phyloP scores from a whole-genome alignment of 2,113 vertebrate species.

The Heliornis fulica region DNA sequence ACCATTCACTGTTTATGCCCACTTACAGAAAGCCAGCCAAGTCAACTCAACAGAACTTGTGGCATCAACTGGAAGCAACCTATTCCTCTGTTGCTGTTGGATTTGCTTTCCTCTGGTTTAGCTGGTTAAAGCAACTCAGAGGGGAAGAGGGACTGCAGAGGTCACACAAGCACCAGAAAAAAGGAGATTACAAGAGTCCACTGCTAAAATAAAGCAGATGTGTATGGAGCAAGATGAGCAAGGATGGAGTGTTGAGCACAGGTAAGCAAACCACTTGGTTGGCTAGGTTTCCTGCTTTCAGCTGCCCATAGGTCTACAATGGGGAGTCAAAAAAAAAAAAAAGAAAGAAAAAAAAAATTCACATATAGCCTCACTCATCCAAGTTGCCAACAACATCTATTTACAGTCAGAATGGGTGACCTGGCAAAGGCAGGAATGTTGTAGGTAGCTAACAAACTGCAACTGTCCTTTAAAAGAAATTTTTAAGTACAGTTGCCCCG shows the following conservation, averaged over 20 bases:
- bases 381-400: background rate
- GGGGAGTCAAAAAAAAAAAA: background rate
- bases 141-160: accelerated
- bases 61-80: background rate
- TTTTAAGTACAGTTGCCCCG: background rate
- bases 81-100: background rate
- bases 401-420: background rate
- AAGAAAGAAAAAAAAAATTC: background rate
- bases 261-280: background rate
- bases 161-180: background rate
- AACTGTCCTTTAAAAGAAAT: background rate
- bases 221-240: background rate
- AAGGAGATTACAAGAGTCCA: background rate
- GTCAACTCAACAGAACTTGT: background rate
- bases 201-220: background rate
- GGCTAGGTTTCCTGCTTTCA: background rate
- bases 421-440: background rate
- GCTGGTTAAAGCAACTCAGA: background rate
- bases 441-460: background rate
- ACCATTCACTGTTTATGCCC: conserved; percentile 1
- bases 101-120: background rate
- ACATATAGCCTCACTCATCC: background rate
- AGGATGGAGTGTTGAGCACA: background rate
- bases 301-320: background rate
- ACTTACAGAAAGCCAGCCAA: background rate